Conservation (phyloP, 2,888 invertebrate species). For the Megalurothrips usitatus region DNA sequence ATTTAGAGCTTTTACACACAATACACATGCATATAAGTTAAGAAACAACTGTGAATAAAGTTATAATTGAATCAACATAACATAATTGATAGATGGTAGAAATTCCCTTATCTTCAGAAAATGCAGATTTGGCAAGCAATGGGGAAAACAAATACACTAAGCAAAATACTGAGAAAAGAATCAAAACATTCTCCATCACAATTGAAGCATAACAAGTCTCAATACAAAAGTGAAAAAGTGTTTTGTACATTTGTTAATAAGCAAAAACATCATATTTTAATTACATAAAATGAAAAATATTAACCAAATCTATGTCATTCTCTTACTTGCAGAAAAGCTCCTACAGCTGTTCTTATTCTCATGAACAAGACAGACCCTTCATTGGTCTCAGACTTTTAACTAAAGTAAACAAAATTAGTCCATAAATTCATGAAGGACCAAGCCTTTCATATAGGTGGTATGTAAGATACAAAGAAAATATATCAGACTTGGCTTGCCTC, state of each 20-base stretch:
- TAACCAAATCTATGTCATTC: not conserved
- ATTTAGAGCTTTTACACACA: not conserved
- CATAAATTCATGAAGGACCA: not conserved
- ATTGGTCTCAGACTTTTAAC: not conserved
- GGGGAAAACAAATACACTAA: conserved; percentile 20
- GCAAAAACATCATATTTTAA: conserved; percentile 6
- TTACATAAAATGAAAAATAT: not conserved
- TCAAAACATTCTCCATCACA: conserved; percentile 17
- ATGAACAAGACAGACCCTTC: not conserved
- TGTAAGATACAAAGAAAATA: conserved; percentile 1
- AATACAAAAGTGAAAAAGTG: conserved; percentile 21
- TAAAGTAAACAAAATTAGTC: not conserved
- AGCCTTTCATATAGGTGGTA: not conserved
- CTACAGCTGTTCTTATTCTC: not conserved
- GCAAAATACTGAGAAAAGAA: conserved; percentile 2
- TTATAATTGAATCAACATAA: conserved; percentile 11
- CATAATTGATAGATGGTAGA: conserved; percentile 5
- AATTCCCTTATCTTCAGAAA: not conserved
- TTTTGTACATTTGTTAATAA: conserved; percentile 23
- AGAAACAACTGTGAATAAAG: not conserved
- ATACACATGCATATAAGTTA: not conserved
- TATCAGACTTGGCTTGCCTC: conserved; percentile 7
- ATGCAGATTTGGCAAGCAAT: conserved; percentile 7
- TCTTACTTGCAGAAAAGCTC: not conserved
- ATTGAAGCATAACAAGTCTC: conserved; percentile 6